Percentiles rank a stretch among this genome's conserved stretches.
phyloP scores from a whole-genome alignment of 2,113 vertebrate genomes.

The Vulpes lagopus region DNA sequence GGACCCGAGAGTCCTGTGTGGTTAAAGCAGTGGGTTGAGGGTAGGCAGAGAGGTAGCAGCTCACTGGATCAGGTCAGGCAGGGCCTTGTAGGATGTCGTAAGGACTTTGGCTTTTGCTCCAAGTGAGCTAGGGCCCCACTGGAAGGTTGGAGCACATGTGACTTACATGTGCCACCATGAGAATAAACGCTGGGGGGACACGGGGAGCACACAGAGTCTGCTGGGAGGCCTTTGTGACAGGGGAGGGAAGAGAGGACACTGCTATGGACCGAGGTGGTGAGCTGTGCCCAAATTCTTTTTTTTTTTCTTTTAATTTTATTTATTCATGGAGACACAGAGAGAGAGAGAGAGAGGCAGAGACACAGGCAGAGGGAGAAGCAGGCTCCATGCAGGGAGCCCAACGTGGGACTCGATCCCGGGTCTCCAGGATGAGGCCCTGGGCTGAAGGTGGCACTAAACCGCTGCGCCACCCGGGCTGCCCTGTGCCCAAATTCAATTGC shows the following conservation, averaged over 20 bases:
- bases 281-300: no score
- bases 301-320: no score
- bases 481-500: no score
- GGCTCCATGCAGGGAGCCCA: no score
- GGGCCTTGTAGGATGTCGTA: not conserved
- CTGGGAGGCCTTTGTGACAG: accelerated
- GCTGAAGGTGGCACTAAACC: no score
- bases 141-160: not conserved
- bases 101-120: not conserved
- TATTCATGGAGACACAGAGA: no score
- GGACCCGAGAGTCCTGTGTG: not conserved
- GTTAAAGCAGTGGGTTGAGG: not conserved
- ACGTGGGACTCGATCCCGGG: no score
- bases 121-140: not conserved
- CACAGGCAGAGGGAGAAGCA: no score
- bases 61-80: not conserved
- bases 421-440: no score
- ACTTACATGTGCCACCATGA: not conserved
- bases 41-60: not conserved
- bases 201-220: not conserved
- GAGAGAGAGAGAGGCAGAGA: no score
- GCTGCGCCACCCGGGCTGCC: no score
- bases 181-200: not conserved
- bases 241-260: accelerated
- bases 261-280: no score